Evolutionary conservation across 1,140 invertebrate species (phyloP).

Genomic region (Pygmarrhopalites habei): DNA sequence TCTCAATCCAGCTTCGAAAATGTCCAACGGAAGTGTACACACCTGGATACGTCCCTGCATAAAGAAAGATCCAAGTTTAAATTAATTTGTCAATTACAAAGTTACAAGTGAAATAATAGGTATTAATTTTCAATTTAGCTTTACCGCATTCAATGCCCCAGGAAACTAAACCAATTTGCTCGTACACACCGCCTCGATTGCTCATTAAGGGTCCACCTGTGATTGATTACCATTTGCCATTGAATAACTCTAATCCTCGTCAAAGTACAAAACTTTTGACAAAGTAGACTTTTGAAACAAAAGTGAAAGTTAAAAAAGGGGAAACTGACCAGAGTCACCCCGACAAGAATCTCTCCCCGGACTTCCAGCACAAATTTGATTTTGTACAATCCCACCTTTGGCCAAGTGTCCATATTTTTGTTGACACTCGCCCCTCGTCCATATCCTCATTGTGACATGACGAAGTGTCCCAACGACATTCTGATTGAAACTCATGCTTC

Average conservation of each 20-base stretch:
- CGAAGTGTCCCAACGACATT: slow-evolving; percentile 52
- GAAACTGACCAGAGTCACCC: slow-evolving; percentile 54
- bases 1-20: slow-evolving; percentile 65
- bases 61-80: too few relatives aligned
- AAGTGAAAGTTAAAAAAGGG: background rate
- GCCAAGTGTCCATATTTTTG: slow-evolving; percentile 73
- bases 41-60: slow-evolving; percentile 84
- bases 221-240: too few relatives aligned
- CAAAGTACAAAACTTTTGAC: background rate
- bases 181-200: slow-evolving; percentile 63
- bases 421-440: slow-evolving; percentile 69
- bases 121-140: too few relatives aligned
- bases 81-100: too few relatives aligned
- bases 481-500: background rate
- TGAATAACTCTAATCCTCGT: slow-evolving; percentile 80
- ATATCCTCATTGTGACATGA: slow-evolving; percentile 74
- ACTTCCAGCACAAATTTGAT: slow-evolving; percentile 76
- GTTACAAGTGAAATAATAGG: too few relatives aligned
- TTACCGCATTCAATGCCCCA: slow-evolving; percentile 85
- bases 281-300: background rate
- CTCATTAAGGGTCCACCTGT: slow-evolving; percentile 83
- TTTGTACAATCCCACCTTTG: slow-evolving; percentile 76
- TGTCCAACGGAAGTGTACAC: slow-evolving; percentile 73
- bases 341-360: slow-evolving; percentile 79
- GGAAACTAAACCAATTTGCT: slow-evolving; percentile 79